These are phyloP conservation scores for Acanthosepion lycidas DNA, from an alignment of 2,888 invertebrate species.

Conservation along the genomic window DNA sequence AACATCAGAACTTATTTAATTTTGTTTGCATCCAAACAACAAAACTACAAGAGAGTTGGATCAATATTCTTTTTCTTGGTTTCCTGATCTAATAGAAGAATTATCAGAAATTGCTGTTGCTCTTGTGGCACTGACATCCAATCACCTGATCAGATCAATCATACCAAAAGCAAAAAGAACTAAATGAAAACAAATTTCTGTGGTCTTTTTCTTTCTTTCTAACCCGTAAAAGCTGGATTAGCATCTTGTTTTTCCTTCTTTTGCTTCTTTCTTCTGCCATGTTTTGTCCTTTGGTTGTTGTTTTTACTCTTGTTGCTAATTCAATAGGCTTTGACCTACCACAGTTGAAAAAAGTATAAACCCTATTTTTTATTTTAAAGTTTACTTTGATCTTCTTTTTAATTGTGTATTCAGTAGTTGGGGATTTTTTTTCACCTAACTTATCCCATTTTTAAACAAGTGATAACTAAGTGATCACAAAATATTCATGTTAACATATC, in stretches of 20 bases:
- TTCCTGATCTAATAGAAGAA: conserved; percentile 18
- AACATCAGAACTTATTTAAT: conserved; percentile 22
- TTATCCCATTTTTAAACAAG: no score
- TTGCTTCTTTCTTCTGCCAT: neutral
- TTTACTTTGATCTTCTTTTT: neutral
- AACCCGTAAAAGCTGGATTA: neutral
- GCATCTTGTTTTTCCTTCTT: neutral
- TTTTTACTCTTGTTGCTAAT: neutral
- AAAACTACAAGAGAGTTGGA: neutral
- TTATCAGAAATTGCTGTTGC: neutral
- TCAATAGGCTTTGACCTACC: conserved; percentile 21
- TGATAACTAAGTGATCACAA: no score
- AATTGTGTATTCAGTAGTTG: neutral
- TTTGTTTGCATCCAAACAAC: conserved; percentile 22
- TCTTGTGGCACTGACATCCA: conserved; percentile 3
- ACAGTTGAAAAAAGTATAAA: neutral
- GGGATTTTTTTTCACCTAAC: no score
- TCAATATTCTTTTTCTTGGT: conserved; percentile 18
- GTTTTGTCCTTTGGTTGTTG: neutral
- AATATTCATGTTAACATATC: no score
- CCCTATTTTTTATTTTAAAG: neutral
- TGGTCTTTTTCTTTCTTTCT: neutral
- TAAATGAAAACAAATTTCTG: conserved; percentile 33
- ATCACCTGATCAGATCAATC: conserved; percentile 10
- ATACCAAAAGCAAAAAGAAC: neutral